Evolutionary conservation across 2,888 invertebrate genomes (phyloP).

Genomic region (Asteroscopus sphinx): DNA sequence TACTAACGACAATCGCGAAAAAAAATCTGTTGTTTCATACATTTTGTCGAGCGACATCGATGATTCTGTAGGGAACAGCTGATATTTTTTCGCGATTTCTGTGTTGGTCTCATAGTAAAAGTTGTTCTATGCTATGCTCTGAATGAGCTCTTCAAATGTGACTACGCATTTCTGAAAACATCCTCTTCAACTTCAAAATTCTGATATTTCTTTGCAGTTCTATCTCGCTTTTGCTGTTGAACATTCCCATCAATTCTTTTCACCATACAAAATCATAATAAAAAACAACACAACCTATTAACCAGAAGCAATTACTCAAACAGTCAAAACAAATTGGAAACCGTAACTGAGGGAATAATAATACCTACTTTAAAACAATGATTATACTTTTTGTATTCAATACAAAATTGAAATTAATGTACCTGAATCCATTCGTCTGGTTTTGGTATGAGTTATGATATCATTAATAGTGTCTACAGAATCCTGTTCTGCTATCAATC

Average conservation of each 20-base stretch:
- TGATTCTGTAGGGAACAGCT: too few species aligned
- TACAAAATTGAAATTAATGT: constrained; percentile 58
- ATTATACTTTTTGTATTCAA: constrained; percentile 10
- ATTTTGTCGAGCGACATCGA: too few species aligned
- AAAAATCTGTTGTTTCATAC: too few species aligned
- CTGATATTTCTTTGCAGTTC: too few species aligned
- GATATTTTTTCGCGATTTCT: too few species aligned
- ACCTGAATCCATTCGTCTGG: constrained; percentile 52
- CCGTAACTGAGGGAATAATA: constrained; percentile 5
- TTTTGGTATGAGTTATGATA: constrained; percentile 53
- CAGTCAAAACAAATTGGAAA: constrained; percentile 12
- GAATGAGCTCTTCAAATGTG: too few species aligned
- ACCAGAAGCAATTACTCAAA: constrained; percentile 23
- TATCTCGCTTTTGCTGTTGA: too few species aligned
- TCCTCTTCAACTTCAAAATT: too few species aligned
- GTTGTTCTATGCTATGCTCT: too few species aligned
- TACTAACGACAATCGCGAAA: too few species aligned
- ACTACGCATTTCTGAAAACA: too few species aligned
- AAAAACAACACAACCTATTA: constrained; percentile 3
- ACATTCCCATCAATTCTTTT: background rate
- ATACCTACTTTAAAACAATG: background rate
- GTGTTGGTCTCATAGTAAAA: too few species aligned
- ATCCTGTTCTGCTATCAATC: constrained; percentile 57
- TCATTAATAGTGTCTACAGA: constrained; percentile 21
- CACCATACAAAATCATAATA: background rate